Evolutionary conservation across 2,113 vertebrate genomes (phyloP), one percentile per base, ranked within the genome.

Genomic region (Clarias gariepinus): DNA sequence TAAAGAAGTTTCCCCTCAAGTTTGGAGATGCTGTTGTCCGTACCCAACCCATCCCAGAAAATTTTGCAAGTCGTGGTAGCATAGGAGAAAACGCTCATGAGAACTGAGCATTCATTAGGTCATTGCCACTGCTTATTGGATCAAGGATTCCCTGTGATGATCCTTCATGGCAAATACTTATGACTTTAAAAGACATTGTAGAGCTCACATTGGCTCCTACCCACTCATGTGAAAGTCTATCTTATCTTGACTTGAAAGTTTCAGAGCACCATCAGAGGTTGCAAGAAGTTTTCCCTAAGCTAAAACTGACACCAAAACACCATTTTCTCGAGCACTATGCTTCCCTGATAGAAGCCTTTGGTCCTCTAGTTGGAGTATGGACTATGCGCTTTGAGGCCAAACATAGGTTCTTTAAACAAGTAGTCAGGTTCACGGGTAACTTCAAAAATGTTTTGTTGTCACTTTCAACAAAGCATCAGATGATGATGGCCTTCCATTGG

Each of bases 21-120:
- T 58, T 69, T 73, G 21, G 52, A 33, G 68, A 84, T 9, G 28
- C 2, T 84, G 0, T 84, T 15, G 68, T 74, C 68, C 28, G 30
- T n/a, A n/a, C 0, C 68, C 36, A 82, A 47, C 1, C 61, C 8
- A 82, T 68, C 7, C 81, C 36, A 66, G 60, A 10, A 2, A 82
- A 66, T 68, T 82, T 82, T 64, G 61, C 1, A 4, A 68, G 23
- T 10, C 23, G 25, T 68, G 1, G 18, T 66, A 82, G 0, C 25
- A 82, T 66, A 23, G 66, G 66, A 84, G 82, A 66, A 84, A 84
- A 84, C 21, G 53, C 15, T 21, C 52, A 84, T 23, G 66, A 84
- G 25, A 84, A 84, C 53, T 84, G 81, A 61, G 61, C 81, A 82
- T 61, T 82, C 33, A 82, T 82, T n/a, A n/a, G n/a, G n/a, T 52